These are phyloP conservation scores for Conger conger DNA, from an alignment of 2,113 vertebrate genomes.

Conservation along the genomic window DNA sequence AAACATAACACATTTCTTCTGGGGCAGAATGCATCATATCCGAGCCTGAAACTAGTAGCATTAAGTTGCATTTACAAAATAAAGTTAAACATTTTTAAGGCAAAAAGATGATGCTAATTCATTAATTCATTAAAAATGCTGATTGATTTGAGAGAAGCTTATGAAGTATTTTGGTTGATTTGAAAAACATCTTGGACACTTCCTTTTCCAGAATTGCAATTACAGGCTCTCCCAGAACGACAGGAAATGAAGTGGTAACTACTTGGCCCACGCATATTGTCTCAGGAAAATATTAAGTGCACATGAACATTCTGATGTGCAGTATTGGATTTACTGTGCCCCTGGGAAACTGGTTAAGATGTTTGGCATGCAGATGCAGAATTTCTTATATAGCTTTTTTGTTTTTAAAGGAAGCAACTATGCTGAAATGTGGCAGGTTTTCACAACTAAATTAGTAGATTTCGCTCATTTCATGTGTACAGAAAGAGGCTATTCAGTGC, in stretches of 20 bases:
- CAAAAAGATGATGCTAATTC: no score
- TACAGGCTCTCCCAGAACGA: background rate
- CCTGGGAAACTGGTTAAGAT: background rate
- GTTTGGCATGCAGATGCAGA: background rate
- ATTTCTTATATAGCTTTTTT: background rate
- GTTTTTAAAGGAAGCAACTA: background rate
- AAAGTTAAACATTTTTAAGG: no score
- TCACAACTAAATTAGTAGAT: background rate
- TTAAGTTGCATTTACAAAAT: no score
- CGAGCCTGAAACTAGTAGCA: no score
- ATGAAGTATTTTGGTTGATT: conserved; percentile 13
- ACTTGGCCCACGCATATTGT: background rate
- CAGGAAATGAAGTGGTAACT: conserved; percentile 16
- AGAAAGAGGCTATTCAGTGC: no score
- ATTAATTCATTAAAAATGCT: no score
- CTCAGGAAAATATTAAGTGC: background rate
- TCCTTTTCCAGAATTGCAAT: conserved; percentile 1
- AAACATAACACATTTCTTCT: no score
- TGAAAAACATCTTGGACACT: conserved; percentile 13
- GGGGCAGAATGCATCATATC: no score
- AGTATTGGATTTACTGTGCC: background rate
- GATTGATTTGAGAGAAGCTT: conserved; percentile 1
- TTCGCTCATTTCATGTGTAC: no score
- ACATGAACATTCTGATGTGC: background rate
- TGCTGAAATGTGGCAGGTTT: background rate